Conservation (phyloP, 92 coral and sea anemone genomes). For the Meandrina meandrites region DNA sequence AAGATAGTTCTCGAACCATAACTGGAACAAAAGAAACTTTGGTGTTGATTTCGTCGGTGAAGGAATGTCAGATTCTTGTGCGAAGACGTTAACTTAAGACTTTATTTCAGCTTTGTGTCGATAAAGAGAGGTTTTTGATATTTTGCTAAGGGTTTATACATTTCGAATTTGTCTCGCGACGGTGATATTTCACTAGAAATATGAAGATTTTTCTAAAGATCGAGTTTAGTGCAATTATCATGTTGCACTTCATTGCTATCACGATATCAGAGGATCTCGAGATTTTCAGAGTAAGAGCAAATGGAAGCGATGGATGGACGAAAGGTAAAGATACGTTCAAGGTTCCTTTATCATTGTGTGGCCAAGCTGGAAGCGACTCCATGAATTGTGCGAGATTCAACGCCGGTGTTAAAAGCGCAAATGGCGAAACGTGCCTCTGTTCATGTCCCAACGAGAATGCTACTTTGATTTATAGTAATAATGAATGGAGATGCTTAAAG, state of each 20-base stretch:
- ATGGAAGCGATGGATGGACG: constrained; percentile 1
- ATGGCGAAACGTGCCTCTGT: neutral
- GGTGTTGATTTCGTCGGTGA: neutral
- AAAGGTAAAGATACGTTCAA: constrained; percentile 9
- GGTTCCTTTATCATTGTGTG: neutral
- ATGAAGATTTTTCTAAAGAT: constrained; percentile 1
- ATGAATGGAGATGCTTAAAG: constrained; percentile 15
- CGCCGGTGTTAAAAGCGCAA: neutral
- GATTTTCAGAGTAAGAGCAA: constrained; percentile 3
- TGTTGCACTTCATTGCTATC: neutral
- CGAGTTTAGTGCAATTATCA: neutral
- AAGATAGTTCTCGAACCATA: neutral
- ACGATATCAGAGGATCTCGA: neutral
- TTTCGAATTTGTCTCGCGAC: neutral
- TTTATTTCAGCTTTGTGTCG: neutral
- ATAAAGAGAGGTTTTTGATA: neutral
- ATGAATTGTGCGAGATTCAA: neutral
- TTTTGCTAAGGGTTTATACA: neutral
- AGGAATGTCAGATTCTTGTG: neutral
- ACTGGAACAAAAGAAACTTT: neutral
- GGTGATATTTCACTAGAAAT: neutral
- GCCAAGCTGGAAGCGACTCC: neutral
- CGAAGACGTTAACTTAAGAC: neutral
- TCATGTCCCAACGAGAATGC: neutral
- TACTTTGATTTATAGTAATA: neutral